Percentiles rank a stretch among this genome's conserved stretches.
These are phyloP conservation scores for Rachycentron canadum DNA, from an alignment of 2,797 vertebrate species.

Conservation along the genomic window DNA sequence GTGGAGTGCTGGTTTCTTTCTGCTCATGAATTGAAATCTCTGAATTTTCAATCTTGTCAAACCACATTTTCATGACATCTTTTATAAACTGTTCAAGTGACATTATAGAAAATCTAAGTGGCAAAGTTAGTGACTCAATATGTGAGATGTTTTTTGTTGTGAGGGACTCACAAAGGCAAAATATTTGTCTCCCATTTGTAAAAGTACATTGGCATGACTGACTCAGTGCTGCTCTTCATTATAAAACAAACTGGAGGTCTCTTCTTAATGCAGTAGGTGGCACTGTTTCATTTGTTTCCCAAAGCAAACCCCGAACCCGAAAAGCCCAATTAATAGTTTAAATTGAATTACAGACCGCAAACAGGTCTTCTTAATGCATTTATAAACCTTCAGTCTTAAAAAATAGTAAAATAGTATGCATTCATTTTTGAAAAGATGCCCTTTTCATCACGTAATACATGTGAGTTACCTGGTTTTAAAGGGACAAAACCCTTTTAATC, in stretches of 20 bases:
- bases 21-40: neutral
- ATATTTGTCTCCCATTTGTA: neutral
- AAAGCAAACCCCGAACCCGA: neutral
- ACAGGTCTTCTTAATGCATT: neutral
- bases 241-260: neutral
- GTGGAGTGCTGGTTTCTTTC: neutral
- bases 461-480: too few species aligned
- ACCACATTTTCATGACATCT: neutral
- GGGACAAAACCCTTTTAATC: too few species aligned
- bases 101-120: neutral
- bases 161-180: neutral
- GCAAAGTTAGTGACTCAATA: too few species aligned
- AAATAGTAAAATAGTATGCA: too few species aligned
- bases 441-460: too few species aligned
- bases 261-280: slow-evolving; percentile 48
- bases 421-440: too few species aligned
- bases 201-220: neutral
- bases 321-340: neutral
- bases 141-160: neutral
- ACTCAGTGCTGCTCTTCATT: neutral
- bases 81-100: neutral
- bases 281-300: slow-evolving; percentile 7
- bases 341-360: neutral
- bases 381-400: too few species aligned
- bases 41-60: neutral